Evolutionary conservation across 2,888 invertebrate genomes (phyloP), one percentile per base, ranked within the genome.

Genomic region (Pristionchus mayeri): DNA sequence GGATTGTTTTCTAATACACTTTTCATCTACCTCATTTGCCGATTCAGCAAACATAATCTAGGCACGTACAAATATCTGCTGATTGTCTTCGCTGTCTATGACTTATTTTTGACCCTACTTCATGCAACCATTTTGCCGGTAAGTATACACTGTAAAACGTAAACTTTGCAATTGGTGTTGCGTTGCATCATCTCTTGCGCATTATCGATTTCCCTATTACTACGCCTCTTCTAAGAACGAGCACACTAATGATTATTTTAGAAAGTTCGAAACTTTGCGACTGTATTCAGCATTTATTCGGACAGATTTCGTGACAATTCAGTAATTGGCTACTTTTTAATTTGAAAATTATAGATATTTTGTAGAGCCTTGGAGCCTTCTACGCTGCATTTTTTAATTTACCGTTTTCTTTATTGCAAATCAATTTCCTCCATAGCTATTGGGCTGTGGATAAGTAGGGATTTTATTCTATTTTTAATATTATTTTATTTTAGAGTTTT

Each of bases 381-480:
- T 67, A 67, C 37, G 34, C 18, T 9, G 30, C 67, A 3, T 34
- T 11, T n/a, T 67, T 67, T 18, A 40, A 34, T 16, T 34, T 63
- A 18, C 63, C 63, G 16, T 63, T 63, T 34, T 30, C 34, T 6
- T 34, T 63, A 4, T 34, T 34, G 4, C 30, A 63, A 30, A 63
- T 63, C 2, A 63, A 63, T 63, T 63, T 63, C 34, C 34, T 63
- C 11, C 34, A 63, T 63, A 30, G 63, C 11, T 63, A 34, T 34
- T 63, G 63, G 63, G 63, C 63, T 4, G 63, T 67, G 67, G 18
- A 67, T 21, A 67, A 40, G 67, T 67, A 18, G 18, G n/a, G n/a
- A n/a, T n/a, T n/a, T n/a, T n/a, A n/a, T n/a, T n/a, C n/a, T n/a
- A n/a, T n/a, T n/a, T n/a, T n/a, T n/a, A n/a, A n/a, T n/a, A n/a